Base-by-base conservation (phyloP, 2,113 vertebrate genomes). In the Thalassoma bifasciatum region DNA sequence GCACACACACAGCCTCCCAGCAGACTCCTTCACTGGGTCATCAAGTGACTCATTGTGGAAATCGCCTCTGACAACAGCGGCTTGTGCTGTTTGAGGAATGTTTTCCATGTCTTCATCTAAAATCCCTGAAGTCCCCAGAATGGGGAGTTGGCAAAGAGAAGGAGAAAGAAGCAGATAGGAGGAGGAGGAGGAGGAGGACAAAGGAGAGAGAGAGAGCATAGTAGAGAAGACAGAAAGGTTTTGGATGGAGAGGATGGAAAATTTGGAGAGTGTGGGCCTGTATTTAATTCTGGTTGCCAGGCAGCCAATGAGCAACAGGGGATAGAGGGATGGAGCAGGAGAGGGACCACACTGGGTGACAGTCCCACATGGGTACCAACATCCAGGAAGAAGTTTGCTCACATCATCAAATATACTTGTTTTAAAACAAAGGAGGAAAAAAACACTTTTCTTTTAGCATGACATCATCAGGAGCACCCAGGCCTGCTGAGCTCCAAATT, bases 31-130 rank as follows among this genome's bases (percentile, higher is more conserved):
- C 85, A 61, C 57, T 72, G 58, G 81, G 71, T 87, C 85, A 87
- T 90, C 81, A 87, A 92, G 87, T 93, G 91, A 90, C 79, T 93
- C 90, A 91, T 91, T 91, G 86, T 91, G 77, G 74, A 89, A 79
- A 82, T 84, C 63, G 84, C 88, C 81, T 88, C 86, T 82, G 86
- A 93, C 89, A 93, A 90, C 89, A 91, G 90, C 79, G 84, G 85
- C 88, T 86, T 88, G 83, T 88, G 77, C 88, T 64, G 91, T 83
- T 84, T 77, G 77, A 89, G 85, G 89, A 93, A 94, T 93, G 86
- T 93, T 94, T 95, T 93, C 94, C 93, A 93, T 93, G 93, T 89
- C 88, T 91, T 93, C 92, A 92, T 86, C 75, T 12, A 72, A 92
- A 92, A 91, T 91, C 90, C 87, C 88, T 65, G 37, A 88, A 89